Evolutionary conservation across 1,140 invertebrate genomes (phyloP), one percentile per base, ranked within the genome.

Genomic region (Bactericera cockerelli): DNA sequence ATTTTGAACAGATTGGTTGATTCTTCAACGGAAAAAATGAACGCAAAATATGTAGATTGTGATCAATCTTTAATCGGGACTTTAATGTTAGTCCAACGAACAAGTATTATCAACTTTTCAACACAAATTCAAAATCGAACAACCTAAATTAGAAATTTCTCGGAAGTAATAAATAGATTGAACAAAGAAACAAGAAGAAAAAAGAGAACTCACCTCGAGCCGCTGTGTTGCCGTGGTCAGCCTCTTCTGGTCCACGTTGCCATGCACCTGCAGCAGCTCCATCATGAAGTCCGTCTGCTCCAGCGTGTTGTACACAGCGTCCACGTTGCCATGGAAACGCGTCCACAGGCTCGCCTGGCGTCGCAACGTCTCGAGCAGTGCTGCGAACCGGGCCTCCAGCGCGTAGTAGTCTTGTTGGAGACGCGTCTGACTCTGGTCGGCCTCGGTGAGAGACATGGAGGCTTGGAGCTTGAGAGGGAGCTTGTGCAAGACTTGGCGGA

Each of bases 271-370:
- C 2, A 89, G 73, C 13, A 89, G 69, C 65, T 89, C 85, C 72
- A 88, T 86, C 85, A 88, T 87, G 65, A 86, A 89, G 68, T 88
- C 86, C 0, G 85, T 83, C 63, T 89, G 84, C 59, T 86, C 77
- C 0, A 87, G 83, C 0, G 83, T 86, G 28, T 85, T 81, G 56
- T 87, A 83, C 1, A 89, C 84, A 68, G 81, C 65, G 64, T 89
- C 85, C 59, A 88, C 68, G 64, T 87, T 84, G 16, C 77, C 71
- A 63, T 87, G 25, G 82, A 71, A 65, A 42, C 56, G 59, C 28
- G 79, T 72, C 86, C 86, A 89, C 4, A 89, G 67, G 10, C 74
- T 76, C 19, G 84, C 65, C 8, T 82, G 76, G 53, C 75, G 77
- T n/a, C 77, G 75, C 2, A 89, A 70, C n/a, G 81, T 67, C 1